These are phyloP conservation scores for Leptogaster cylindrica DNA, from an alignment of 2,888 invertebrate genomes.

Conservation along the genomic window DNA sequence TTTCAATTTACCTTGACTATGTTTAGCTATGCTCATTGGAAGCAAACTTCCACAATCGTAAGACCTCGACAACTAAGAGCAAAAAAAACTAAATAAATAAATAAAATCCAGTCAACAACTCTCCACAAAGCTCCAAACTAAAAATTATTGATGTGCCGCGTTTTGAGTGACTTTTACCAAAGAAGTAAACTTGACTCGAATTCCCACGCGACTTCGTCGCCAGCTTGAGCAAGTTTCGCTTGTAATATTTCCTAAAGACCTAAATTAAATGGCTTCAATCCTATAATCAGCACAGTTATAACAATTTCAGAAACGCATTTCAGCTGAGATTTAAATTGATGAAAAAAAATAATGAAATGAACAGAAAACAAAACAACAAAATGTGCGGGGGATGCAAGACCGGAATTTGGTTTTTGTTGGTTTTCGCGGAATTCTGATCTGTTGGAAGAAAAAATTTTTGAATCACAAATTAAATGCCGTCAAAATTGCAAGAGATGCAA, in stretches of 20 bases:
- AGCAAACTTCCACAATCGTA: too few species aligned
- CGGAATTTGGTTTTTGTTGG: too few species aligned
- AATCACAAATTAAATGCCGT: too few species aligned
- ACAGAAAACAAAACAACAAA: too few species aligned
- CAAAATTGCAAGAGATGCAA: too few species aligned
- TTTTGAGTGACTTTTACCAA: not conserved
- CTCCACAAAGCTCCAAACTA: conserved; percentile 1
- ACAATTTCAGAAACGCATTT: conserved; percentile 11
- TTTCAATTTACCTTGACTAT: too few species aligned
- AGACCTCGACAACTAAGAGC: not conserved
- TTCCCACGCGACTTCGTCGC: conserved; percentile 4
- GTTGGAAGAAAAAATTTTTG: not conserved
- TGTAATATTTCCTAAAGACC: conserved; percentile 5
- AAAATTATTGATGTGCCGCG: conserved; percentile 11
- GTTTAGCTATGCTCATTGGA: too few species aligned
- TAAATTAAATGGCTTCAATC: conserved; percentile 17
- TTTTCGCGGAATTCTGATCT: not conserved
- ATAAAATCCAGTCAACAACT: too few species aligned
- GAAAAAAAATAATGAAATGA: too few species aligned
- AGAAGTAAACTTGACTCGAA: not conserved
- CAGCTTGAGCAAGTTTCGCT: not conserved
- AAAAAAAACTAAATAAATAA: not conserved
- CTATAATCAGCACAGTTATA: not conserved
- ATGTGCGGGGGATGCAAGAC: too few species aligned
- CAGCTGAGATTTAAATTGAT: not conserved